phyloP scores from a whole-genome alignment of 1,140 invertebrate species.

The Carcinoscorpius rotundicauda region DNA sequence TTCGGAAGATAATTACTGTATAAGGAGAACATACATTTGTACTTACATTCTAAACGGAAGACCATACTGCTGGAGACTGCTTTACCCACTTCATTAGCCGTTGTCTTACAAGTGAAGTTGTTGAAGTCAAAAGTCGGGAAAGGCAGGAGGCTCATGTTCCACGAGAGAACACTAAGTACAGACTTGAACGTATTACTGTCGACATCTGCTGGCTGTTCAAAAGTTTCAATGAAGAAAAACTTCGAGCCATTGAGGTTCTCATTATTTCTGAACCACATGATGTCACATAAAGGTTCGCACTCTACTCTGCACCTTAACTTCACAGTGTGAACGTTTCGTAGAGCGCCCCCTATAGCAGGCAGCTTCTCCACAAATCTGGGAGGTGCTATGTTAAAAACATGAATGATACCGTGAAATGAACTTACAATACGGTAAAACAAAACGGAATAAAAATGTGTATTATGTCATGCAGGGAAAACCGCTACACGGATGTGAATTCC shows the following conservation, averaged over 20 bases:
- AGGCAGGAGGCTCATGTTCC: constrained; percentile 47
- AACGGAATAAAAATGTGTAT: no score
- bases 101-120: constrained; percentile 66
- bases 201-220: constrained; percentile 47
- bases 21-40: neutral
- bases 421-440: no score
- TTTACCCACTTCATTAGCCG: constrained; percentile 51
- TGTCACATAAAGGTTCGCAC: constrained; percentile 63
- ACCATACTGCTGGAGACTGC: constrained; percentile 64
- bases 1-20: no score
- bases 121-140: constrained; percentile 11
- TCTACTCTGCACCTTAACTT: constrained; percentile 74
- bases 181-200: constrained; percentile 69
- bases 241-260: constrained; percentile 18
- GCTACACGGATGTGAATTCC: no score
- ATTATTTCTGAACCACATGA: constrained; percentile 63
- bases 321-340: constrained; percentile 41
- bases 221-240: constrained; percentile 42
- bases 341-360: constrained; percentile 56
- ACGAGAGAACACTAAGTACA: constrained; percentile 64
- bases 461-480: no score
- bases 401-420: no score
- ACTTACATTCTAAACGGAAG: constrained; percentile 81
- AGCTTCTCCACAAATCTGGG: constrained; percentile 72
- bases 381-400: constrained; percentile 46